Evolutionary conservation across 2,797 vertebrate species (phyloP).

Genomic region (Chelonia mydas): DNA sequence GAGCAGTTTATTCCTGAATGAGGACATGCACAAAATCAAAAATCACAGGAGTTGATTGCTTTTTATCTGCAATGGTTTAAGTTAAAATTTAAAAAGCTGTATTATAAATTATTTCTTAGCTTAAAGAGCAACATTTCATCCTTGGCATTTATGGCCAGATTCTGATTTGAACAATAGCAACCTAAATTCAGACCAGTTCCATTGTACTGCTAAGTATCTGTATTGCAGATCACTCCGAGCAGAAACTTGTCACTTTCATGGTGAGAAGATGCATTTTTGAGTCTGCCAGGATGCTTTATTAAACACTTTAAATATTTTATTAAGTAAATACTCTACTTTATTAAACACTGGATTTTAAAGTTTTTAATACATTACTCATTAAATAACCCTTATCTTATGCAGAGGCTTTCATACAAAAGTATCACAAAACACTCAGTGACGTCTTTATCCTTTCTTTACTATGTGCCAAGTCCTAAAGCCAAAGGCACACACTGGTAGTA

Average conservation of each 20-base stretch:
- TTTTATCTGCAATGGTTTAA: background rate
- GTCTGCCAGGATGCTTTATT: constrained; percentile 49
- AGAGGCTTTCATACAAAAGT: constrained; percentile 2
- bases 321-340: too few relatives aligned
- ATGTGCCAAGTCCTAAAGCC: background rate
- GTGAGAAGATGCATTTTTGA: constrained; percentile 39
- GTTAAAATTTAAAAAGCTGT: background rate
- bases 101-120: background rate
- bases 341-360: constrained; percentile 2
- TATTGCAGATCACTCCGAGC: background rate
- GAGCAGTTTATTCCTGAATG: background rate
- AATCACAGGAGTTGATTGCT: background rate
- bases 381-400: constrained; percentile 34
- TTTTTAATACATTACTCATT: constrained; percentile 28
- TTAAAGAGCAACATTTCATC: rapidly evolving
- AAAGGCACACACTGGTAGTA: background rate
- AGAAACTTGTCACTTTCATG: constrained; percentile 6
- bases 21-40: background rate
- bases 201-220: background rate
- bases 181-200: background rate
- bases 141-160: background rate
- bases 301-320: background rate
- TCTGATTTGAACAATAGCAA: background rate
- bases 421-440: background rate
- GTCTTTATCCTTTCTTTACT: background rate